Conservation (phyloP, 2,113 vertebrate genomes). For the Microtus montanus region DNA sequence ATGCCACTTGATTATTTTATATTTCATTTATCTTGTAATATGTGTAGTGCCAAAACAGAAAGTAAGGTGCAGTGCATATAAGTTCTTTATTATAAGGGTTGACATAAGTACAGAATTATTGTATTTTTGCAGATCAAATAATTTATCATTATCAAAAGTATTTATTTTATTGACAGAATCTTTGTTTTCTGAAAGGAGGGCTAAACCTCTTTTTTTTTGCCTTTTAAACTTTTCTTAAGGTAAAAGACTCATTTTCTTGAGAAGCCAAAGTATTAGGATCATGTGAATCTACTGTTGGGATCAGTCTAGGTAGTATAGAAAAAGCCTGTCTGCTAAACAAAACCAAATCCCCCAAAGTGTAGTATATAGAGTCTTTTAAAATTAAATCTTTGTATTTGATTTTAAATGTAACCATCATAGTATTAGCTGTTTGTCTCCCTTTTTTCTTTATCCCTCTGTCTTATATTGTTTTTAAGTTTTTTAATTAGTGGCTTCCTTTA, state of each 20-base stretch:
- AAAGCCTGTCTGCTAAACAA: background rate
- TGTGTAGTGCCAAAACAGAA: constrained; percentile 16
- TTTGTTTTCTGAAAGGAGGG: constrained; percentile 3
- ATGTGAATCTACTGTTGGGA: background rate
- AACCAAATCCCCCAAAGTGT: background rate
- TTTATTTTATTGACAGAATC: background rate
- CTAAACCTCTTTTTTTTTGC: background rate
- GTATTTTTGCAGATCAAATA: background rate
- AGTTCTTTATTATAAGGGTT: background rate
- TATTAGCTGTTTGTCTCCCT: background rate
- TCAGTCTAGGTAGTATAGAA: background rate
- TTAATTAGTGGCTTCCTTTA: background rate
- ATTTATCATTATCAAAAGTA: constrained; percentile 39
- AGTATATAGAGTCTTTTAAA: background rate
- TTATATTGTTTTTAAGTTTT: constrained; percentile 44
- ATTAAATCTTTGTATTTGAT: background rate
- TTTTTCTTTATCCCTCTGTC: constrained; percentile 34
- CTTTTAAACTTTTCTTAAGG: constrained; percentile 35
- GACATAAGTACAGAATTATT: constrained; percentile 26
- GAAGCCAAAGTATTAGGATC: background rate
- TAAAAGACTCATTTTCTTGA: background rate
- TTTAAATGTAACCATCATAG: background rate
- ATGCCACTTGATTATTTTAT: constrained; percentile 48
- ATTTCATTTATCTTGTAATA: background rate
- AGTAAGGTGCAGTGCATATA: background rate